Evolutionary conservation across 2,113 vertebrate genomes (phyloP).

Genomic region (Hucho hucho): DNA sequence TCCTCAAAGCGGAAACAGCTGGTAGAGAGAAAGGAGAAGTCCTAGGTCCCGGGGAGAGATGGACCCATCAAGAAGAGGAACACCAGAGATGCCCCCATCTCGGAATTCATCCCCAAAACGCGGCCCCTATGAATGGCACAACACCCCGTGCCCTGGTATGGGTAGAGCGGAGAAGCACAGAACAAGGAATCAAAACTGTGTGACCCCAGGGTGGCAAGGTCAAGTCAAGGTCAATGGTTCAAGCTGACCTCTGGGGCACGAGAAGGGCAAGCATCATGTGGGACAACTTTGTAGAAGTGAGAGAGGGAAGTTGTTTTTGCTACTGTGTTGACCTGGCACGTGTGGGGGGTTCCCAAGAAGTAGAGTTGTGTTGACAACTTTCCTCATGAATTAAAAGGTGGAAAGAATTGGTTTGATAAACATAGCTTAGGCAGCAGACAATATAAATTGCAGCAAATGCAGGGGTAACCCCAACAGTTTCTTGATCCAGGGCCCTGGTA

Average conservation of each 20-base stretch:
- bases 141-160: not conserved
- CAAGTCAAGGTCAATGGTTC: slow-evolving; percentile 8
- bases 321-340: slow-evolving; percentile 22
- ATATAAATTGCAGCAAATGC: no score
- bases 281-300: slow-evolving; percentile 50
- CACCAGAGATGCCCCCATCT: not conserved
- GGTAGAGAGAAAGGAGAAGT: slow-evolving; percentile 44
- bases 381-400: not conserved
- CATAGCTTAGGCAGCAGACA: not conserved
- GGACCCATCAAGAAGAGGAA: slow-evolving; percentile 39
- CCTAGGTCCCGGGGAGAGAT: slow-evolving; percentile 35
- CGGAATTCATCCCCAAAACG: not conserved
- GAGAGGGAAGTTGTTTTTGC: slow-evolving; percentile 40
- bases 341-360: slow-evolving; percentile 21
- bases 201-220: slow-evolving; percentile 1
- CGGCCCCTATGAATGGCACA: slow-evolving; percentile 23
- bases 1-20: slow-evolving; percentile 31
- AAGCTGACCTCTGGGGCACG: slow-evolving; percentile 6
- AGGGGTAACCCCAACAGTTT: no score
- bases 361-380: slow-evolving; percentile 5
- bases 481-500: no score
- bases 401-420: not conserved
- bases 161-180: slow-evolving; percentile 3
- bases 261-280: slow-evolving; percentile 4
- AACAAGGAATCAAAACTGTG: slow-evolving; percentile 26